These are phyloP conservation scores for Drosophila greeni DNA, from an alignment of 2,888 invertebrate species.

Conservation along the genomic window DNA sequence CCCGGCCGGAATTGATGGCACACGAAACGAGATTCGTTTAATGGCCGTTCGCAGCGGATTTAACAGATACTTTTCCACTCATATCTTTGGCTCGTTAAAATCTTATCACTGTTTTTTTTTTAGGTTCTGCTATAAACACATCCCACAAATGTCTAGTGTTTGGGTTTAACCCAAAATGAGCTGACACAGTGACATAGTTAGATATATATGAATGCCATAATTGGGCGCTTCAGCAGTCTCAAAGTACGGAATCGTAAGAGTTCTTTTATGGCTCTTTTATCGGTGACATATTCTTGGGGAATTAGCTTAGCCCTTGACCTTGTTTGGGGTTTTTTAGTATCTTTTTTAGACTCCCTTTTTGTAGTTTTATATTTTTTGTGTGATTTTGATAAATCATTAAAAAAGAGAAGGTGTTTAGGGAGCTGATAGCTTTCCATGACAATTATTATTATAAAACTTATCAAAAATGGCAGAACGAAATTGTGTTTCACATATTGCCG, in stretches of 20 bases:
- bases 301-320: conserved; percentile 5
- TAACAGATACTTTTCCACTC: conserved; percentile 16
- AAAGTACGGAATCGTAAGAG: background rate
- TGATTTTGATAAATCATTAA: background rate
- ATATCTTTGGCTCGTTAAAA: conserved; percentile 11
- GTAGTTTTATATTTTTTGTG: background rate
- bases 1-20: conserved; percentile 11
- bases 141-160: background rate
- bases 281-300: background rate
- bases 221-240: background rate
- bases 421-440: too few species aligned
- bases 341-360: background rate
- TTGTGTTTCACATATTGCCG: too few species aligned
- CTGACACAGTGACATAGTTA: conserved; percentile 30
- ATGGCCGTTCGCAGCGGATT: conserved; percentile 7
- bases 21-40: conserved; percentile 10
- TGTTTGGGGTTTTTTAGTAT: background rate
- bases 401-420: too few species aligned
- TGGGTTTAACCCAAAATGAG: conserved; percentile 4
- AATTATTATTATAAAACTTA: too few species aligned
- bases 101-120: background rate
- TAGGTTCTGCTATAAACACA: background rate
- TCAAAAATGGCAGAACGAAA: too few species aligned
- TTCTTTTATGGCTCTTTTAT: background rate
- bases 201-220: conserved; percentile 4